These are phyloP conservation scores for Fulmarus glacialis DNA, from an alignment of 2,113 vertebrate species.

Conservation along the genomic window DNA sequence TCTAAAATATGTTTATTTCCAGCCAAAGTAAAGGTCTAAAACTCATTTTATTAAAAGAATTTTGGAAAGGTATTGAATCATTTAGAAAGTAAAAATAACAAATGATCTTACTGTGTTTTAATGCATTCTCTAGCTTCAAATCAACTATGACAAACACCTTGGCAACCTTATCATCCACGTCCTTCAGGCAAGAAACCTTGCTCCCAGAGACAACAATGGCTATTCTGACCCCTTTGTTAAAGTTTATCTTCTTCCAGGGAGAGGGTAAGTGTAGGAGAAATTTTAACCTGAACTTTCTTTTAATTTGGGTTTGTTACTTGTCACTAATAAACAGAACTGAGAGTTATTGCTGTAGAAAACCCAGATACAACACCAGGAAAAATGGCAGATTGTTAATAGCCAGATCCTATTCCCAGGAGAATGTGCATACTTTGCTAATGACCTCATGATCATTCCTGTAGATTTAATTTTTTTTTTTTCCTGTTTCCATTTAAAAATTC, in stretches of 20 bases:
- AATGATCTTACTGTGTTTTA: constrained; percentile 14
- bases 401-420: neutral
- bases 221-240: constrained; percentile 99
- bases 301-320: neutral
- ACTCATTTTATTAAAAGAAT: neutral
- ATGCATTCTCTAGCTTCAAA: constrained; percentile 88
- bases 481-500: neutral
- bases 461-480: neutral
- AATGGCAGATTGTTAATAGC: neutral
- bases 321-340: neutral
- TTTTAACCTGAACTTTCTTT: neutral
- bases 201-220: constrained; percentile 91
- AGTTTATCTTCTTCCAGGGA: constrained; percentile 97
- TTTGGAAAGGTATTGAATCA: neutral
- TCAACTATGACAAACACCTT: constrained; percentile 95
- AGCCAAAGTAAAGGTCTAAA: neutral
- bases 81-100: neutral
- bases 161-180: constrained; percentile 97
- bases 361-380: neutral
- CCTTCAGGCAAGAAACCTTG: constrained; percentile 96
- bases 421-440: neutral
- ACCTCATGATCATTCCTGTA: neutral
- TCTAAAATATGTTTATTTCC: neutral
- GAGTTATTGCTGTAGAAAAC: neutral
- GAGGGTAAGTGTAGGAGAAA: constrained; percentile 85